Evolutionary conservation across 2,888 invertebrate genomes (phyloP).

Genomic region (Gnatocerus cornutus): DNA sequence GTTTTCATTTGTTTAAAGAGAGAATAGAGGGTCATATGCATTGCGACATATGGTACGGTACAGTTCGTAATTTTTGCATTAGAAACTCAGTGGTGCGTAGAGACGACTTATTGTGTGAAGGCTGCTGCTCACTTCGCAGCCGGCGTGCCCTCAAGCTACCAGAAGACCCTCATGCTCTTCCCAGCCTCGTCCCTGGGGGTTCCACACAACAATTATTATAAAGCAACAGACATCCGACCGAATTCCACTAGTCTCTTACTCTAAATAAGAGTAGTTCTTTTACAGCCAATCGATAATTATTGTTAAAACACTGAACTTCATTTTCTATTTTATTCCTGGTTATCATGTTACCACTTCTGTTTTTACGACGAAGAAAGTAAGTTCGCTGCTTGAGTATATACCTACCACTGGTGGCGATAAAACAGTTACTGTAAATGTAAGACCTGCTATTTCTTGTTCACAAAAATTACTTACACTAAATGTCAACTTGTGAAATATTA

Average conservation of each 20-base stretch:
- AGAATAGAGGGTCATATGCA: constrained; percentile 47
- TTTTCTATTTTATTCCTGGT: too few species aligned
- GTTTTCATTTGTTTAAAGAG: constrained; percentile 56
- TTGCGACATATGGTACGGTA: constrained; percentile 56
- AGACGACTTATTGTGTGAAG: constrained; percentile 52
- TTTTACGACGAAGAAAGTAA: too few species aligned
- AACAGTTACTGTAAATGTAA: too few species aligned
- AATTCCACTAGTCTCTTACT: constrained; percentile 22
- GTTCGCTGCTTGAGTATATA: too few species aligned
- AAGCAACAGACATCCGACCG: constrained; percentile 61
- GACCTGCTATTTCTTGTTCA: too few species aligned
- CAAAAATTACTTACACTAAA: too few species aligned
- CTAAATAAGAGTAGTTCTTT: too few species aligned
- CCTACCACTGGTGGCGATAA: too few species aligned
- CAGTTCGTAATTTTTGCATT: constrained; percentile 54
- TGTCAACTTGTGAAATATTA: too few species aligned
- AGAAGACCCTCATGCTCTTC: constrained; percentile 53
- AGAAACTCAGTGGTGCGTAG: constrained; percentile 54
- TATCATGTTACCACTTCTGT: too few species aligned
- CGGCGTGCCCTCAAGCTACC: constrained; percentile 50
- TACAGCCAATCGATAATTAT: too few species aligned
- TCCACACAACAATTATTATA: constrained; percentile 63
- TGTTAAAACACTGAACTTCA: too few species aligned
- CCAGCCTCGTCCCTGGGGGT: constrained; percentile 60
- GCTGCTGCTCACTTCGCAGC: constrained; percentile 53